Evolutionary conservation across 2,888 invertebrate genomes (phyloP), one percentile per base, ranked within the genome.

Genomic region (Drosophila stalkeri): DNA sequence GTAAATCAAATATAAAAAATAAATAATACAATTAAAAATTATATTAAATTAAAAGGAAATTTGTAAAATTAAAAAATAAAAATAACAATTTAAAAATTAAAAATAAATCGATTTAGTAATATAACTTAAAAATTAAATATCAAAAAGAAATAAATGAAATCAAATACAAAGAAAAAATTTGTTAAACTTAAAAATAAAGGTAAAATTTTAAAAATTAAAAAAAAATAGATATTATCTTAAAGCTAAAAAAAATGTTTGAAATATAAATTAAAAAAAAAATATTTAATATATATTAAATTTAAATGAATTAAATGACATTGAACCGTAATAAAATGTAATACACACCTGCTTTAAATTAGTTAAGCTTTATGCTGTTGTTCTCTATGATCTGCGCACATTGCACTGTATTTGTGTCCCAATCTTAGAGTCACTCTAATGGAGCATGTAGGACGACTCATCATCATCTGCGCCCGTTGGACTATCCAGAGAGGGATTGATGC

Each of bases 401-500:
- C 90, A 83, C 78, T 87, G 64, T 54, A 39, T 75, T 69, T 79
- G 47, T 73, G 74, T 71, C 81, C 81, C 75, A 51, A 49, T 61
- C 33, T 39, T 9, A 2, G 51, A 33, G 18, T 16, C 18, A 14
- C 12, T 55, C 67, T 90, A 91, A 68, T 91, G 91, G 90, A 93
- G 81, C 92, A 92, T 91, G 59, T 90, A 93, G 31, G 92, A 83
- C 37, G 92, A 92, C 60, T 93, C 93, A 66, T 90, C 92, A 16
- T 92, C 92, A 66, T 94, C 94, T 71, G 94, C 94, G 0, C 95
- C 95, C 68, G 95, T 95, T 9, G 96, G 97, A 92, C 95, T 95
- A 57, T 96, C 96, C 64, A 91, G 62, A 44, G 98, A 97, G 33
- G 98, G 98, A 93, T 98, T 98, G 92, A 98, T 98, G 85, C 99